These are phyloP conservation scores for Copidosoma floridanum DNA, from an alignment of 1,140 invertebrate genomes.

Conservation along the genomic window DNA sequence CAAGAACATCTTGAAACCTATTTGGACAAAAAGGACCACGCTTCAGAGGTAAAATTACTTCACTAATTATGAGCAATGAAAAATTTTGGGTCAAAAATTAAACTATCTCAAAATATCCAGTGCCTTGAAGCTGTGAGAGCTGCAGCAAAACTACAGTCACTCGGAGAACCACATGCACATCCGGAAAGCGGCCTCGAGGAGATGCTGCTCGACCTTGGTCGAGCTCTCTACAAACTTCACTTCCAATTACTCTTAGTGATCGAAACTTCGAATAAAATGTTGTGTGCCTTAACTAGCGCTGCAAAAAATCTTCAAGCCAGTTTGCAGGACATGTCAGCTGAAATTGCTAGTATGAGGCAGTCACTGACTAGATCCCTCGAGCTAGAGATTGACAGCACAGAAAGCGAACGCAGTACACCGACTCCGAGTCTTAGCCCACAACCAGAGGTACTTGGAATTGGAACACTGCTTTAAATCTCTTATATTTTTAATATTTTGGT, in stretches of 20 bases:
- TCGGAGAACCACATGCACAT: constrained; percentile 62
- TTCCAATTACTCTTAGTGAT: constrained; percentile 89
- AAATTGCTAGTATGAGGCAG: constrained; percentile 57
- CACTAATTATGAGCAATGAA: not conserved
- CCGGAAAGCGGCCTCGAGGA: constrained; percentile 61
- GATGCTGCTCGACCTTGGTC: constrained; percentile 72
- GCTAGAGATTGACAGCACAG: constrained; percentile 58
- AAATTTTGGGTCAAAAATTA: not conserved
- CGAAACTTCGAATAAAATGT: constrained; percentile 90
- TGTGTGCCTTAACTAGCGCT: constrained; percentile 62
- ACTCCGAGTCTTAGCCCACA: constrained; percentile 54
- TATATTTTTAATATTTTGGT: not conserved
- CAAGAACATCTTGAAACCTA: constrained; percentile 95
- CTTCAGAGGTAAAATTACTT: constrained; percentile 71
- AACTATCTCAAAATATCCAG: constrained; percentile 55
- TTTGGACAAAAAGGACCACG: constrained; percentile 86
- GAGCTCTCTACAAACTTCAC: constrained; percentile 86
- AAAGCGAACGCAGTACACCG: constrained; percentile 60
- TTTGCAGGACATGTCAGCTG: constrained; percentile 60
- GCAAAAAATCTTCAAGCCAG: constrained; percentile 57
- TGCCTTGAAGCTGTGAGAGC: constrained; percentile 74
- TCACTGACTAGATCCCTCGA: constrained; percentile 57
- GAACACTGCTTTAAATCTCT: not conserved
- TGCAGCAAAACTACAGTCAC: constrained; percentile 69
- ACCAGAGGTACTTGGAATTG: constrained; percentile 34